These are phyloP conservation scores for Synanthedon vespiformis DNA, from an alignment of 2,888 invertebrate species.

Conservation along the genomic window DNA sequence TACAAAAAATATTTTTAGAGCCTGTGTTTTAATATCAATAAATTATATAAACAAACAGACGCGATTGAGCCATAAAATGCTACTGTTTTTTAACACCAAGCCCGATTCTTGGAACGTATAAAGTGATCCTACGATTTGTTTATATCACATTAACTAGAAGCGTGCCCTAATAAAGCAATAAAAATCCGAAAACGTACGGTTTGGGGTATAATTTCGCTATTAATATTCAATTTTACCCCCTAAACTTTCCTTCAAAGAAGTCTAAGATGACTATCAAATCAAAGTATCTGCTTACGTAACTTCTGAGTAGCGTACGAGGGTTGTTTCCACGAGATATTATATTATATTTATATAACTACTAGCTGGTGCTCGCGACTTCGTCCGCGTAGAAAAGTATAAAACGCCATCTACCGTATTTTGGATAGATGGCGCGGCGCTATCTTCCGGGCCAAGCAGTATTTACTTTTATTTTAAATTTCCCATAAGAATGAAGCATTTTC, in stretches of 20 bases:
- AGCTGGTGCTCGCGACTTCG: too few species aligned
- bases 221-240: constrained; percentile 68
- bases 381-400: too few species aligned
- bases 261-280: constrained; percentile 61
- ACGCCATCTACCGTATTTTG: too few species aligned
- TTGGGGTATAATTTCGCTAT: constrained; percentile 61
- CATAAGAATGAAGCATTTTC: too few species aligned
- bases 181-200: constrained; percentile 44
- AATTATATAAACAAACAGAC: constrained; percentile 39
- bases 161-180: constrained; percentile 61
- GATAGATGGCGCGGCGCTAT: too few species aligned
- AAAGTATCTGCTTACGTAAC: constrained; percentile 51
- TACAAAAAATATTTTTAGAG: constrained; percentile 20
- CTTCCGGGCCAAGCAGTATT: too few species aligned
- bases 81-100: constrained; percentile 63
- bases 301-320: constrained; percentile 51
- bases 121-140: constrained; percentile 52
- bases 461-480: too few species aligned
- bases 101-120: constrained; percentile 51
- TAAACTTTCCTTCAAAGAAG: constrained; percentile 61
- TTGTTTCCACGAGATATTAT: constrained; percentile 12
- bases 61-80: constrained; percentile 63
- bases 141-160: constrained; percentile 59
- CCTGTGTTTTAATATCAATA: constrained; percentile 26
- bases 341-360: too few species aligned